Conservation (phyloP, 2,113 vertebrate species). For the Psophia crepitans region DNA sequence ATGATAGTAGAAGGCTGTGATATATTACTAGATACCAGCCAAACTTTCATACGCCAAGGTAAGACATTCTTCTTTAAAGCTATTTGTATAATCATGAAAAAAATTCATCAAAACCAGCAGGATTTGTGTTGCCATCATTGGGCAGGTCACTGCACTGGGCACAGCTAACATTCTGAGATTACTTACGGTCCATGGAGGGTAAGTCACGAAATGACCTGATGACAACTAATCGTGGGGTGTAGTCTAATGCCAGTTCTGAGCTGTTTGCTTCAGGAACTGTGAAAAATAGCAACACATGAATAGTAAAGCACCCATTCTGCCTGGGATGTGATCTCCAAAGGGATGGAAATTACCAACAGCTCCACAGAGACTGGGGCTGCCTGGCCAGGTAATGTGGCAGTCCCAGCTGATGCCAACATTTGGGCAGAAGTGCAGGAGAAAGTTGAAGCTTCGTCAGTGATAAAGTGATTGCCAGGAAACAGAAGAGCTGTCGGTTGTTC, state of each 20-base stretch:
- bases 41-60: constrained; percentile 96
- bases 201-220: not conserved
- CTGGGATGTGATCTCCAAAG: constrained; percentile 24
- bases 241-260: constrained; percentile 5
- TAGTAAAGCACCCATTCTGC: constrained; percentile 1
- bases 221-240: not conserved
- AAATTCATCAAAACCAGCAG: not conserved
- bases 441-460: constrained; percentile 1
- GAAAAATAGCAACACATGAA: constrained; percentile 41
- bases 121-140: not conserved
- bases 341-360: constrained; percentile 25
- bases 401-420: not conserved
- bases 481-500: constrained; percentile 31
- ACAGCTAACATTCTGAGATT: not conserved
- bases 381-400: not conserved
- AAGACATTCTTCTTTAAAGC: constrained; percentile 14
- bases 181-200: not conserved
- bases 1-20: constrained; percentile 98
- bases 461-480: constrained; percentile 12
- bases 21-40: constrained; percentile 94
- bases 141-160: not conserved
- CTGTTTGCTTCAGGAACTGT: constrained; percentile 40
- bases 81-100: not conserved
- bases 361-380: not conserved
- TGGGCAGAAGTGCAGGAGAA: constrained; percentile 36